Evolutionary conservation across 1,140 invertebrate genomes (phyloP).

Genomic region (Drosophila micromelanica): DNA sequence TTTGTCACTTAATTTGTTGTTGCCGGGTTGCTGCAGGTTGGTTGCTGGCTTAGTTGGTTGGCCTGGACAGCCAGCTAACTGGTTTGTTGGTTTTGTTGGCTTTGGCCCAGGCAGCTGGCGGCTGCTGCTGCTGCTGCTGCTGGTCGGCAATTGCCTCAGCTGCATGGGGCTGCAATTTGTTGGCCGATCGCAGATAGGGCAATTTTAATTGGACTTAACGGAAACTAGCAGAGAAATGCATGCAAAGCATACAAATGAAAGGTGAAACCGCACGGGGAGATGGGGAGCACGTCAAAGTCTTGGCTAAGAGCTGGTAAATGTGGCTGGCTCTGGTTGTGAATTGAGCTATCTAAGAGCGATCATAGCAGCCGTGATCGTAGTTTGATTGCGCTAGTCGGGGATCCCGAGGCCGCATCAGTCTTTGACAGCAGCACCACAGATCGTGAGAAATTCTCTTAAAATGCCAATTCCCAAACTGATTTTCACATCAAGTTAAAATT

Average conservation of each 20-base stretch:
- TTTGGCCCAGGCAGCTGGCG: conserved; percentile 19
- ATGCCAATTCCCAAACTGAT: conserved; percentile 15
- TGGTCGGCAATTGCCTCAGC: conserved; percentile 38
- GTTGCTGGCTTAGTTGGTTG: conserved; percentile 21
- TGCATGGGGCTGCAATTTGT: conserved; percentile 40
- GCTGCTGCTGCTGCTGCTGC: conserved; percentile 42
- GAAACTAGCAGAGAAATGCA: conserved; percentile 65
- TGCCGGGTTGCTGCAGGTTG: conserved; percentile 46
- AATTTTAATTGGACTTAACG: conserved; percentile 75
- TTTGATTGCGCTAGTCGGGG: conserved; percentile 60
- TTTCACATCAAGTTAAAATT: conserved; percentile 30
- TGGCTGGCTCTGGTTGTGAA: conserved; percentile 30
- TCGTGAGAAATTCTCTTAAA: conserved; percentile 60
- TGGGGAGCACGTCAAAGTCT: conserved; percentile 27
- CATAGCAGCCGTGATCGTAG: conserved; percentile 53
- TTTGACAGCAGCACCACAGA: conserved; percentile 55
- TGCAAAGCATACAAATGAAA: conserved; percentile 50
- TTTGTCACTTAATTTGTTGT: conserved; percentile 83
- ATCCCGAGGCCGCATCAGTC: conserved; percentile 54
- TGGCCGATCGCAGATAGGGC: conserved; percentile 70
- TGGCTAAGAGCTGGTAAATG: conserved; percentile 27
- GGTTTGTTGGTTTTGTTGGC: conserved; percentile 20
- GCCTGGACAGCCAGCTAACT: conserved; percentile 36
- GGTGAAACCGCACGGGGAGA: conserved; percentile 14
- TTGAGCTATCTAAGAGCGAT: conserved; percentile 51